A percentile compares a stretch with the other conserved stretches of the same genome.
Evolutionary conservation across 2,113 vertebrate species (phyloP).

Genomic region (Hystrix cristata): DNA sequence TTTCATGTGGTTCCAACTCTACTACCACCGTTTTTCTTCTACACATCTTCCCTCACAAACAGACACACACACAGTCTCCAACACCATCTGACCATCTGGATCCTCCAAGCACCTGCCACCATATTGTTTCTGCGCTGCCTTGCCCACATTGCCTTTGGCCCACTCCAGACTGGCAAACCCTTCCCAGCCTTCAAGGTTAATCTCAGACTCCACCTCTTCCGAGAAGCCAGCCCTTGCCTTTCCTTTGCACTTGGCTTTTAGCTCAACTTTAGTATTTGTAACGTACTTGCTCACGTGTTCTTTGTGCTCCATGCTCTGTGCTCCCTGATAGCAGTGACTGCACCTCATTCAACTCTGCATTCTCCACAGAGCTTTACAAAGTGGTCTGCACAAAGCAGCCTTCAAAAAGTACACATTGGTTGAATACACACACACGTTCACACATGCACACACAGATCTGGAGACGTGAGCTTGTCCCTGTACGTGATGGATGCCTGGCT

Average conservation of each 20-base stretch:
- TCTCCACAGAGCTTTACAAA: background rate
- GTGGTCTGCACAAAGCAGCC: background rate
- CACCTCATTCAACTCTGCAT: background rate
- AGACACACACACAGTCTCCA: background rate
- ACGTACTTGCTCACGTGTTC: accelerated
- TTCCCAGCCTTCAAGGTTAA: background rate
- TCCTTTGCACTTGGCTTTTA: background rate
- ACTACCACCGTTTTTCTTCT: background rate
- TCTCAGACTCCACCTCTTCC: background rate
- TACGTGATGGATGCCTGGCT: background rate
- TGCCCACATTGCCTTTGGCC: background rate
- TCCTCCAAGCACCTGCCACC: background rate
- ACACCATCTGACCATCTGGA: background rate
- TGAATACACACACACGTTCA: background rate
- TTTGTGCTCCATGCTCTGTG: background rate
- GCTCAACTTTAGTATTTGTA: background rate
- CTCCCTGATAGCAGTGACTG: background rate
- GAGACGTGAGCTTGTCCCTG: accelerated
- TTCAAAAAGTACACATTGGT: background rate
- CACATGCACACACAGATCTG: no score
- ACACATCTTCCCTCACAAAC: background rate
- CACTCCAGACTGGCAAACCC: background rate
- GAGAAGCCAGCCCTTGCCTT: background rate
- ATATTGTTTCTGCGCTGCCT: background rate
- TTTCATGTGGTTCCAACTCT: background rate